Evolutionary conservation across 1,140 invertebrate genomes (phyloP).

Genomic region (Stegodyphus mimosarum): DNA sequence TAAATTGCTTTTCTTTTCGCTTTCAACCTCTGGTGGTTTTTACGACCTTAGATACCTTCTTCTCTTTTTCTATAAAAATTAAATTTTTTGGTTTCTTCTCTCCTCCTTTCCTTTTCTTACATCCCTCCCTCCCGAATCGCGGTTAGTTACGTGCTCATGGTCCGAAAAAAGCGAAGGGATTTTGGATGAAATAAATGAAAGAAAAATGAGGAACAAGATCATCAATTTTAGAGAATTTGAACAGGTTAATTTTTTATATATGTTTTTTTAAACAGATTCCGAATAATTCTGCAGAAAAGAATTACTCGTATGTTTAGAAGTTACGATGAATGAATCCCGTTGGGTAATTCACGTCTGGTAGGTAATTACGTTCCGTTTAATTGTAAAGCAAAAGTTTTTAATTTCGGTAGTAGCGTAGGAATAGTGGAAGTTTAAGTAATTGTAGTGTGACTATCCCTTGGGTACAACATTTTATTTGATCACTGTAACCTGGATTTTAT

Average conservation of each 20-base stretch:
- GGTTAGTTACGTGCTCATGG: constrained; percentile 10
- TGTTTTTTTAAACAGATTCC: constrained; percentile 1
- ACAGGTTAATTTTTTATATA: background rate
- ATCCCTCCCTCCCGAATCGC: background rate
- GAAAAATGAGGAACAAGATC: constrained; percentile 1
- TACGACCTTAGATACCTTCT: constrained; percentile 24
- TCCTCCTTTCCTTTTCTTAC: background rate
- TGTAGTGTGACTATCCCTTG: too few species aligned
- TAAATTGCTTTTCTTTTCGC: constrained; percentile 36
- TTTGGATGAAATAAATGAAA: background rate
- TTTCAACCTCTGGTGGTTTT: constrained; percentile 40
- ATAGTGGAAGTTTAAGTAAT: too few species aligned
- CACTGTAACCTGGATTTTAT: too few species aligned
- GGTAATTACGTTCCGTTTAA: too few species aligned
- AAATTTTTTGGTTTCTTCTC: constrained; percentile 15
- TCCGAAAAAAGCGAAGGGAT: background rate
- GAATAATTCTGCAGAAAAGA: too few species aligned
- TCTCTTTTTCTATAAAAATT: constrained; percentile 31
- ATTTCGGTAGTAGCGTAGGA: too few species aligned
- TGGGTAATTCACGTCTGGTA: too few species aligned
- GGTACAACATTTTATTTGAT: too few species aligned
- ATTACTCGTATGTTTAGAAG: too few species aligned
- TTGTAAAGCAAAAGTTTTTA: too few species aligned
- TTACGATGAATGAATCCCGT: too few species aligned
- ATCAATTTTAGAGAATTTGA: constrained; percentile 19